These are phyloP conservation scores for Myotis daubentonii DNA, from an alignment of 2,797 vertebrate species.

Conservation along the genomic window DNA sequence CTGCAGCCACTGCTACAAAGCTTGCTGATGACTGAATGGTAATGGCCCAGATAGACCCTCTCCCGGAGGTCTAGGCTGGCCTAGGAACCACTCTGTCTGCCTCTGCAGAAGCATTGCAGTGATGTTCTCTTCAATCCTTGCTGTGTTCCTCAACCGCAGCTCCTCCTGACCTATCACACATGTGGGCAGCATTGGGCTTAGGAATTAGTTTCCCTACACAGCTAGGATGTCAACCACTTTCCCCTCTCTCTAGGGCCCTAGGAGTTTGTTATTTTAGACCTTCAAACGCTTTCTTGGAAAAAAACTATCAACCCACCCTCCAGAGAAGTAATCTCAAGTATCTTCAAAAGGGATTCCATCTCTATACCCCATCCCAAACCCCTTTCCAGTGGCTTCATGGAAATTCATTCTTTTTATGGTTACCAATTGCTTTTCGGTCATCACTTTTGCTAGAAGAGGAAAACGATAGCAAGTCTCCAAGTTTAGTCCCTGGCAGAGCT, in stretches of 20 bases:
- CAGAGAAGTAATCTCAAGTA: background rate
- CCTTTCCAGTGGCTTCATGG: background rate
- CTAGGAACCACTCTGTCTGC: background rate
- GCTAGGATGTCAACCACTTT: background rate
- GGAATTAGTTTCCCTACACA: background rate
- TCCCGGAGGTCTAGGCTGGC: background rate
- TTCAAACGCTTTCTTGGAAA: background rate
- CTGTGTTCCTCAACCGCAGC: background rate
- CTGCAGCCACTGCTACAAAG: rapidly evolving
- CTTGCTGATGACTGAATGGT: background rate
- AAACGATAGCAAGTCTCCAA: background rate
- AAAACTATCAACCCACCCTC: background rate
- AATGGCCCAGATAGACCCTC: background rate
- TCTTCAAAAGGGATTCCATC: background rate
- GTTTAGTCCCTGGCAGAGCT: background rate
- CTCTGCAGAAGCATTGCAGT: background rate
- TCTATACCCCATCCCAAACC: background rate
- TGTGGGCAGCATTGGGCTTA: background rate
- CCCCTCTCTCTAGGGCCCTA: background rate
- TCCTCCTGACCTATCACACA: background rate
- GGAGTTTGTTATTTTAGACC: background rate
- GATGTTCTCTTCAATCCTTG: background rate
- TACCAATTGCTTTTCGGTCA: background rate
- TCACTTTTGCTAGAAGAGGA: slow-evolving; percentile 1
- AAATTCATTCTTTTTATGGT: background rate